Evolutionary conservation across 2,888 invertebrate species (phyloP).

Genomic region (Pseudeuparius sepicola): DNA sequence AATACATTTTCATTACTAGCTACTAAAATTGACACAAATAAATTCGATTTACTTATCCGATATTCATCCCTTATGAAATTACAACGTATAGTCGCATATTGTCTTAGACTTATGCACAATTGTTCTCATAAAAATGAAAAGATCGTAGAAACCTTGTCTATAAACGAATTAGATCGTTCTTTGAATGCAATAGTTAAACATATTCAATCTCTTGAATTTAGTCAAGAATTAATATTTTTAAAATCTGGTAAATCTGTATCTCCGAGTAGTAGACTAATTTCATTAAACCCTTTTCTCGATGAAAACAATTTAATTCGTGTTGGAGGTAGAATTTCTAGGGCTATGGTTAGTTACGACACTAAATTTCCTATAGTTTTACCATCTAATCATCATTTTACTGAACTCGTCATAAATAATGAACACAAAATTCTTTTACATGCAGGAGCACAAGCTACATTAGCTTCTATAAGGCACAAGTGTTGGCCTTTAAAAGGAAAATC

Average conservation of each 20-base stretch:
- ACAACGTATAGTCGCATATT: constrained; percentile 4
- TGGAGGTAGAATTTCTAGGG: constrained; percentile 18
- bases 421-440: constrained; percentile 19
- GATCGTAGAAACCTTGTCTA: no score
- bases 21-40: no score
- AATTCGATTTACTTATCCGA: neutral
- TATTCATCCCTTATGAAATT: constrained; percentile 7
- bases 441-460: constrained; percentile 14
- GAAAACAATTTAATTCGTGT: constrained; percentile 15
- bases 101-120: constrained; percentile 4
- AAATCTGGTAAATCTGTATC: constrained; percentile 6
- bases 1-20: no score
- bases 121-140: no score
- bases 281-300: constrained; percentile 17
- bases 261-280: constrained; percentile 8
- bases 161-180: no score
- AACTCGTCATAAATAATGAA: constrained; percentile 16
- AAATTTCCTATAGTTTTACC: constrained; percentile 18
- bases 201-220: constrained; percentile 13
- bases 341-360: constrained; percentile 10
- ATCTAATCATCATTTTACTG: constrained; percentile 16
- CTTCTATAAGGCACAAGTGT: constrained; percentile 17
- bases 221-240: constrained; percentile 9
- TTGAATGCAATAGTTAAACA: constrained; percentile 7
- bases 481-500: constrained; percentile 16